Evolutionary conservation across 37 sponge, comb jelly and placozoan genomes (phyloP).

Genomic region (Bolinopsis microptera): DNA sequence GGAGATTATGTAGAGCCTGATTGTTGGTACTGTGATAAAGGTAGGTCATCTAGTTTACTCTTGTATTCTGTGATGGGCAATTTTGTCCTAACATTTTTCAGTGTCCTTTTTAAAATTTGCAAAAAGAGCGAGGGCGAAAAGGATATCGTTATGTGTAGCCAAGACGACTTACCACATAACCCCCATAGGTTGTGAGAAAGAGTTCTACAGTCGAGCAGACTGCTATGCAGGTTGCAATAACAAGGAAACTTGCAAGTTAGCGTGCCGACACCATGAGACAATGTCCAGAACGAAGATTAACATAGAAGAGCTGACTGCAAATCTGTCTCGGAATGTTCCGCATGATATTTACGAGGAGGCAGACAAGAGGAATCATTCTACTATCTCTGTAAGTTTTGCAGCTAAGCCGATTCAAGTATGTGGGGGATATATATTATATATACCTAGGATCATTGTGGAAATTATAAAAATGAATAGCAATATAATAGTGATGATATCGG

Average conservation of each 20-base stretch:
- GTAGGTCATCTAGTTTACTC: neutral
- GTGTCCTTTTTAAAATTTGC: too few relatives aligned
- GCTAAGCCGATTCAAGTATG: too few relatives aligned
- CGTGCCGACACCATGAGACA: neutral
- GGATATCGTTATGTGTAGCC: too few relatives aligned
- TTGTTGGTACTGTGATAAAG: neutral
- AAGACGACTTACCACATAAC: too few relatives aligned
- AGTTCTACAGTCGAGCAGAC: neutral
- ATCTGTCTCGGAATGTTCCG: neutral
- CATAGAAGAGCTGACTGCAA: neutral
- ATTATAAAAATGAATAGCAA: too few relatives aligned
- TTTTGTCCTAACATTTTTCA: neutral
- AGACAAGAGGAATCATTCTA: neutral
- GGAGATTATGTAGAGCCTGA: too few relatives aligned
- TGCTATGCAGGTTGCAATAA: neutral
- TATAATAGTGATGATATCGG: too few relatives aligned
- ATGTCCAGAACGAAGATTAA: neutral
- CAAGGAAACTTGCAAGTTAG: neutral
- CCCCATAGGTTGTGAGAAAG: neutral
- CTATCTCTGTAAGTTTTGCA: neutral
- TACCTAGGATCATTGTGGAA: neutral
- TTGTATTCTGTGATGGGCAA: neutral
- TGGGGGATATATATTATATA: too few relatives aligned
- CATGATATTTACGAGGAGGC: slow-evolving; percentile 10
- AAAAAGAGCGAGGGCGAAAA: too few relatives aligned